These are phyloP conservation scores for Pseudanteris insignis DNA, from an alignment of 2,888 invertebrate genomes.

Conservation along the genomic window DNA sequence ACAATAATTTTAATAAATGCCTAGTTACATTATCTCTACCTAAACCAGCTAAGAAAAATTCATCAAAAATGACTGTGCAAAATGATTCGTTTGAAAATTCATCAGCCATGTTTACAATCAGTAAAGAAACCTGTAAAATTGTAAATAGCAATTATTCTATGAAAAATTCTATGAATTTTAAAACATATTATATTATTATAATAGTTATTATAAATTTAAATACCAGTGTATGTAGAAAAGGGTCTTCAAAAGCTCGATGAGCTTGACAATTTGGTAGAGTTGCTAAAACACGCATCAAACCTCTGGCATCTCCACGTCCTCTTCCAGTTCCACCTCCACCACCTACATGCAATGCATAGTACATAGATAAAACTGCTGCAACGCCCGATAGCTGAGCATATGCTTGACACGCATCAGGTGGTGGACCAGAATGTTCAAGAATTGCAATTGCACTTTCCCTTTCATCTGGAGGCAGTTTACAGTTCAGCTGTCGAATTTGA, in stretches of 20 bases:
- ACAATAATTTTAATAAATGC: slow-evolving; percentile 88
- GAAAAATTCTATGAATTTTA: background rate
- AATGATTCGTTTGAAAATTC: slow-evolving; percentile 95
- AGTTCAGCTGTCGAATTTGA: slow-evolving; percentile 83
- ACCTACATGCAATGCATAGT: slow-evolving; percentile 90
- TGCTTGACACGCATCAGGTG: slow-evolving; percentile 92
- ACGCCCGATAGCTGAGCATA: slow-evolving; percentile 92
- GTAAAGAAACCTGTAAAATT: slow-evolving; percentile 73
- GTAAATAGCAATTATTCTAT: too few species aligned
- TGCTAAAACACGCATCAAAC: slow-evolving; percentile 86
- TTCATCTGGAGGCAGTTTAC: slow-evolving; percentile 91
- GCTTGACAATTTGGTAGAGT: slow-evolving; percentile 90
- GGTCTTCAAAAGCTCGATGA: slow-evolving; percentile 93
- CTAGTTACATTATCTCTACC: slow-evolving; percentile 90
- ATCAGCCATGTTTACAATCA: slow-evolving; percentile 85
- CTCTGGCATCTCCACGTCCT: slow-evolving; percentile 66
- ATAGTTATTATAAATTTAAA: too few species aligned
- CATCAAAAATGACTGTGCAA: slow-evolving; percentile 94
- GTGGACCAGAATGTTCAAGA: slow-evolving; percentile 92
- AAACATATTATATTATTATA: slow-evolving; percentile 1
- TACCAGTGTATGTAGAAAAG: slow-evolving; percentile 91
- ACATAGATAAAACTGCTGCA: slow-evolving; percentile 93
- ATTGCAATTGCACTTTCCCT: slow-evolving; percentile 91
- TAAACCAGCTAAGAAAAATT: slow-evolving; percentile 91
- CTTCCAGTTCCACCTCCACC: slow-evolving; percentile 68